phyloP scores from a whole-genome alignment of 2,113 vertebrate genomes.

The Nothocercus nigrocapillus region DNA sequence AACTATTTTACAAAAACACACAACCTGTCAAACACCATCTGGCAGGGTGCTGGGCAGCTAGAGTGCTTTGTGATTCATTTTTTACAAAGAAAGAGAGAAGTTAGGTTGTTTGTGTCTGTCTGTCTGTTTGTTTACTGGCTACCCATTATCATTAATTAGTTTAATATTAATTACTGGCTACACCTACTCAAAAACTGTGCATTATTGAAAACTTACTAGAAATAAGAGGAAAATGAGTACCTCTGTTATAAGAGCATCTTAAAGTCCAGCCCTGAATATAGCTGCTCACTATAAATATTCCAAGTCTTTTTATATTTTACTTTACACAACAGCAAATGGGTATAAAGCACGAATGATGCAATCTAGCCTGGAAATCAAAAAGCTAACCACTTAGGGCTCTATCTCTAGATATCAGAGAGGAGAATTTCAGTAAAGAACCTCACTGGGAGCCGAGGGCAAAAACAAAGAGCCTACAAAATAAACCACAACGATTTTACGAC shows the following conservation, averaged over 20 bases:
- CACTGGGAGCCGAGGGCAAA: not conserved
- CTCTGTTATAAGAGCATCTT: rapidly evolving
- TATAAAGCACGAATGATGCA: not conserved
- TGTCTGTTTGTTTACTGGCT: no score
- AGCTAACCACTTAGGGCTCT: not conserved
- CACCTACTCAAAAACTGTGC: not conserved
- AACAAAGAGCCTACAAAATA: not conserved
- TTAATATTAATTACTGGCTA: not conserved
- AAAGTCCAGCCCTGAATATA: rapidly evolving
- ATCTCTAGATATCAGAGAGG: not conserved
- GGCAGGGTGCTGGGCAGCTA: not conserved
- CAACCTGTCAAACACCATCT: not conserved
- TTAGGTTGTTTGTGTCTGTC: no score
- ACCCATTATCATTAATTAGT: no score
- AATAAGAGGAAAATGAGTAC: not conserved
- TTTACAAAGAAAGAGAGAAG: not conserved
- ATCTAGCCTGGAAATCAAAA: not conserved
- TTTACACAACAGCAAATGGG: not conserved
- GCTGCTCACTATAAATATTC: not conserved
- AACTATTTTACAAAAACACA: not conserved
- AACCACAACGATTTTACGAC: not conserved
- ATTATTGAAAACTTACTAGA: not conserved
- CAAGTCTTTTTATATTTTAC: not conserved
- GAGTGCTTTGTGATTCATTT: not conserved
- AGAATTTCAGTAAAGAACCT: not conserved